Evolutionary conservation across 2,113 vertebrate species (phyloP), one percentile per base, ranked within the genome.

Genomic region (Paratilapia polleni): DNA sequence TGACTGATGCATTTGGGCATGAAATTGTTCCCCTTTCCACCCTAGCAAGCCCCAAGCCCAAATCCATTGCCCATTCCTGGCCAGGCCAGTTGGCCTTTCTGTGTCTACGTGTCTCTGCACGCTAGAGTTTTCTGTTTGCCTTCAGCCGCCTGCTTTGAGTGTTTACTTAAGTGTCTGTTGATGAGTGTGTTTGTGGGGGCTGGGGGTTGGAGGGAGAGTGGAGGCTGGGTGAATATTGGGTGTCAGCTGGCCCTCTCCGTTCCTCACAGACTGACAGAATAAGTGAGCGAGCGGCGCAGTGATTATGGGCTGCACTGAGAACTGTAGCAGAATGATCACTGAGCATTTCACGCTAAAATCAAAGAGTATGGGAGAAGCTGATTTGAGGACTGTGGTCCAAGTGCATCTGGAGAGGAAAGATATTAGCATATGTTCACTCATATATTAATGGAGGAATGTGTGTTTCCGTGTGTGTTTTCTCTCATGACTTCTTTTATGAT

Each of bases 1-100:
- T 83, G 85, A 91, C 81, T 91, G 90, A 92, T 87, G 91, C 93
- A 83, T 86, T 94, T 94, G 83, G 84, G 88, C 93, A 88, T 94
- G 90, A 94, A 94, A 94, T 93, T 88, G 86, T 88, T 91, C 87
- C 85, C 89, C 91, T 93, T 94, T 93, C 90, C 89, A 88, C 84
- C 82, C 73, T 85, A 74, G 88, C 80, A 76, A 91, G 74, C 89
- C 81, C 68, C 31, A 13, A 92, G 78, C 88, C 82, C 36, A 75
- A 84, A 80, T 78, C 83, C 85, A 78, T 22, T 77, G 85, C 85
- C 85, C 85, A 77, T 85, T 56, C 66, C 34, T 47, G 73, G 82
- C 47, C 66, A 73, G 82, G 84, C 82, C 54, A 80, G 78, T 80
- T 87, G 66, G 83, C 75, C 80, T 91, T 74, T 85, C 74, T 75